Evolutionary conservation across 2,888 invertebrate species (phyloP).

Genomic region (Orthonychiurus folsomi): DNA sequence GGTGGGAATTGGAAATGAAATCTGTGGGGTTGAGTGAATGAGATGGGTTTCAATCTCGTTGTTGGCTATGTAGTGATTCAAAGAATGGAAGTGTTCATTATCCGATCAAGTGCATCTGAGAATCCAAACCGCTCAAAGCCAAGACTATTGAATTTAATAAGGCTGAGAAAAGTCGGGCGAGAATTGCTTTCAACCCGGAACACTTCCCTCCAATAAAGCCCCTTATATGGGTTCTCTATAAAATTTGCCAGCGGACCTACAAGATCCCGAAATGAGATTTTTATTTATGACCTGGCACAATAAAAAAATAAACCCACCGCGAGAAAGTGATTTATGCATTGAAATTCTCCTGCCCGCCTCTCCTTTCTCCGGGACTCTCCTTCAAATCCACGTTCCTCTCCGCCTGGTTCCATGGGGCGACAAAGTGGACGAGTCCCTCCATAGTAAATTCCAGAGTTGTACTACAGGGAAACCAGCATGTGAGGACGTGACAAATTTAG

Average conservation of each 20-base stretch:
- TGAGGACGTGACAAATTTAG: background rate
- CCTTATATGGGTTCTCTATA: background rate
- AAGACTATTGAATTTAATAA: conserved; percentile 1
- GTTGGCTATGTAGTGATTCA: background rate
- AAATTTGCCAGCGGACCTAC: conserved; percentile 1
- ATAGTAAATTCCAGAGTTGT: background rate
- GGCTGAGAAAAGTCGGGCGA: background rate
- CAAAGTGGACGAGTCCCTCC: background rate
- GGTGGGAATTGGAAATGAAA: background rate
- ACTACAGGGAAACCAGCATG: background rate
- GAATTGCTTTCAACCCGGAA: background rate
- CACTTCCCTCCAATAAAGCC: background rate
- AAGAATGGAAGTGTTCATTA: conserved; percentile 1
- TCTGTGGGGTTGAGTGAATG: background rate
- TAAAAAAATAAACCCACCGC: conserved; percentile 27
- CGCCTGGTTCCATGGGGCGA: conserved; percentile 6
- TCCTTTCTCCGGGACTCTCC: background rate
- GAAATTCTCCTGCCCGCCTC: conserved; percentile 8
- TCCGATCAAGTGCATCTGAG: conserved; percentile 1
- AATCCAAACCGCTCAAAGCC: conserved; percentile 1
- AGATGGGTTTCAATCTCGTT: background rate
- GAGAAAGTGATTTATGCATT: conserved; percentile 18
- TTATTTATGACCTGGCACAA: conserved; percentile 33
- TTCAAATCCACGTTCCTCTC: background rate
- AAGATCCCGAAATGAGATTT: conserved; percentile 26